Evolutionary conservation across 2,113 vertebrate genomes (phyloP), one percentile per base, ranked within the genome.

Genomic region (Chaenocephalus aceratus): DNA sequence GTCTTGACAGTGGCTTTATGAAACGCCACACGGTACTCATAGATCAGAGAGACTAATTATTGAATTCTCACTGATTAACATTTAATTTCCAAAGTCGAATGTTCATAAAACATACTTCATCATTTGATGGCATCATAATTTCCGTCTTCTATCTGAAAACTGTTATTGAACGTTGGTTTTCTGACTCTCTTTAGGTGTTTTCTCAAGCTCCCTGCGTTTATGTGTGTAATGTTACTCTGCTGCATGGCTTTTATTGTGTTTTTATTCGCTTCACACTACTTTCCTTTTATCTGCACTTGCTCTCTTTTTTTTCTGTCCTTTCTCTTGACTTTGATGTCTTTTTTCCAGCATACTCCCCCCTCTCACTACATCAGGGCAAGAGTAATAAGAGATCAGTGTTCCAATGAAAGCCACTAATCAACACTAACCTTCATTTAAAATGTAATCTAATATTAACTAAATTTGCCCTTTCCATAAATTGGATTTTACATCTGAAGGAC

Each of bases 391-490:
- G 76, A 90, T 91, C 83, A 89, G 70, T 15, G 72, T 87, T 92
- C 88, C 88, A 87, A 87, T 88, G 86, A 91, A 86, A 91, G 86
- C 80, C 78, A 72, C 89, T 93, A 92, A 93, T 93, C 86, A 92
- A 85, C 83, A 82, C 69, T 88, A 88, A 87, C 86, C 86, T 90
- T 93, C 68, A 93, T 94, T 94, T 93, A 91, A 84, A 92, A 80
- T 84, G 77, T 86, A 92, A 90, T 90, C 82, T 91, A 72, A 86
- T 92, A 89, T 90, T 80, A 89, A 79, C 79, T 73, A 78, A 86
- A 88, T 60, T 78, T n/a, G 85, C 77, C 83, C 91, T 83, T 77
- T 82, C 26, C 2, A 36, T 79, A 91, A 87, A 92, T 90, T 92
- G 84, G 86, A 91, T 93, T 93, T 86, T 65, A 75, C 88, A 86